phyloP scores from a whole-genome alignment of 2,797 vertebrate genomes.

The Acanthopagrus latus region DNA sequence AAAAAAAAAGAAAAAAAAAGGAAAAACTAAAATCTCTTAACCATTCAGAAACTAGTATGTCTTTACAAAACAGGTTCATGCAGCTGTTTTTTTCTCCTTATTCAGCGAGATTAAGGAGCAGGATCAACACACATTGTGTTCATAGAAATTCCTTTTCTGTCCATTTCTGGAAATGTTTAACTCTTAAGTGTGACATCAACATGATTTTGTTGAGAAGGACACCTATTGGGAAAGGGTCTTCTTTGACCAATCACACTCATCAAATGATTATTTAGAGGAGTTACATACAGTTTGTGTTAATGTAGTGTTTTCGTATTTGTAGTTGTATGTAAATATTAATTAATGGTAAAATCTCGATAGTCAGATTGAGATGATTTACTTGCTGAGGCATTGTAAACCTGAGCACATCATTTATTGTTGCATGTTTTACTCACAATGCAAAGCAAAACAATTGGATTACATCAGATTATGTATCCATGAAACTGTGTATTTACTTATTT shows the following conservation, averaged over 20 bases:
- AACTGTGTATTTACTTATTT: conserved; percentile 48
- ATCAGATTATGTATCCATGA: conserved; percentile 32
- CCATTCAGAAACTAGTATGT: conserved; percentile 78
- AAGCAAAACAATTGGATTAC: conserved; percentile 34
- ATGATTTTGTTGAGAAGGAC: conserved; percentile 42
- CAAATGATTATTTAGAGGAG: conserved; percentile 38
- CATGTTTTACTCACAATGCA: conserved; percentile 57
- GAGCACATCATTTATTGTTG: conserved; percentile 44
- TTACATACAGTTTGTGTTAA: conserved; percentile 32
- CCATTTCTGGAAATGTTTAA: conserved; percentile 52
- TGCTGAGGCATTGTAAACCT: conserved; percentile 15
- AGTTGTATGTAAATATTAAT: conserved; percentile 55
- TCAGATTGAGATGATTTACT: conserved; percentile 32
- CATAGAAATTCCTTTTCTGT: conserved; percentile 66
- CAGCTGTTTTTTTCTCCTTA: conserved; percentile 68
- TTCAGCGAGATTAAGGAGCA: conserved; percentile 60
- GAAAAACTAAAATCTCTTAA: conserved; percentile 79
- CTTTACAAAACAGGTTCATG: conserved; percentile 76
- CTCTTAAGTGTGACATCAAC: conserved; percentile 55
- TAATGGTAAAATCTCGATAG: conserved; percentile 17
- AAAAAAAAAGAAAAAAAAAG: background rate
- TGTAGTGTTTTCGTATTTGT: conserved; percentile 46
- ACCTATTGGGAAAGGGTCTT: conserved; percentile 60
- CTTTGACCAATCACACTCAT: conserved; percentile 76
- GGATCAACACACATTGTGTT: conserved; percentile 72